Base-by-base conservation (phyloP, 2,888 invertebrate species). In the Heteromyza rotundicornis region DNA sequence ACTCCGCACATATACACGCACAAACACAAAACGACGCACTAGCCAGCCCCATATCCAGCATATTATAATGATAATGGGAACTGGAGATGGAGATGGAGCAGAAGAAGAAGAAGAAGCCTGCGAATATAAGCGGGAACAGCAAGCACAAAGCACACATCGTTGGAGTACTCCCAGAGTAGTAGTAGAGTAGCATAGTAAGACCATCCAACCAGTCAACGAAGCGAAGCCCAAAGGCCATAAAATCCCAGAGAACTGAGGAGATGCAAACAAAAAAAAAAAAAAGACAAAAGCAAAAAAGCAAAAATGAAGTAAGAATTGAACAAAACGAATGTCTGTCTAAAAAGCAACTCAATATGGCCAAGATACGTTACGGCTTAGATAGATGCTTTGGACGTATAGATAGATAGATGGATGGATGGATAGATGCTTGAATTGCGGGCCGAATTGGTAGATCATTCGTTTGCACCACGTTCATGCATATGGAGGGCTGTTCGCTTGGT, bases 181-280 rank as follows among this genome's bases (percentile, higher is more conserved):
- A n/a, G n/a, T n/a, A n/a, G n/a, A n/a, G 32, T 32, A 32, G n/a
- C 14, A 40, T 40, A 47, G 47, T 20, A 47, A 19, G 19, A 7
- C 5, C 14, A 7, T 3, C 19, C 19, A 20, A 47, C 47, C 47
- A 47, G 47, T 47, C 47, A 47, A 47, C 47, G 47, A 8, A 20
- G 47, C 47, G 47, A 19, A 47, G 59, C 64, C 62, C 60, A 24
- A 24, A 27, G 54, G 64, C 66, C 62, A 57, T 57, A 57, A 50
- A 57, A 57, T 57, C 50, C 20, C 19, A 47, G 2, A 32, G 8
- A 32, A 19, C n/a, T n/a, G n/a, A n/a, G n/a, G n/a, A n/a, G n/a
- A n/a, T n/a, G n/a, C n/a, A n/a, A n/a, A n/a, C n/a, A n/a, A n/a
- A n/a, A n/a, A n/a, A n/a, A n/a, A n/a, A n/a, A n/a, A n/a, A n/a